These are phyloP conservation scores for Brachionus rubens DNA, from an alignment of 1,140 invertebrate species.

Conservation along the genomic window DNA sequence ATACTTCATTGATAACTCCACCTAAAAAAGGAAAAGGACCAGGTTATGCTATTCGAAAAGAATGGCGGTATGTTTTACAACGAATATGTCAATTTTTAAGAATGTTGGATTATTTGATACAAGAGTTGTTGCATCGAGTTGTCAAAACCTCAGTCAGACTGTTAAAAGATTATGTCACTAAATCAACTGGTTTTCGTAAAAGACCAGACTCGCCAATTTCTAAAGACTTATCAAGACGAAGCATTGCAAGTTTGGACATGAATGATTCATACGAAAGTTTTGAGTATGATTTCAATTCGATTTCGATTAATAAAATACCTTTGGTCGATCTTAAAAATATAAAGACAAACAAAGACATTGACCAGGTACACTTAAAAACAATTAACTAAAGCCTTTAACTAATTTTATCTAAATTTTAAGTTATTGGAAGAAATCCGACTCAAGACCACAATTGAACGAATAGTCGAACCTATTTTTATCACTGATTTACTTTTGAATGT, in stretches of 20 bases:
- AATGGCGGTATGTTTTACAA: constrained; percentile 57
- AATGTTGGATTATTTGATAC: constrained; percentile 54
- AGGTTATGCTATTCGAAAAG: constrained; percentile 57
- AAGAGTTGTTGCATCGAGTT: constrained; percentile 56
- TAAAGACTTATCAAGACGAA: background rate
- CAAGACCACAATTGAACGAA: constrained; percentile 52
- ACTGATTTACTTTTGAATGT: constrained; percentile 54
- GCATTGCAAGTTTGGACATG: background rate
- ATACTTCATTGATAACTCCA: background rate
- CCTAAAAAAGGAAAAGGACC: constrained; percentile 51
- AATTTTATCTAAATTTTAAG: constrained; percentile 48
- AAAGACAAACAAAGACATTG: constrained; percentile 17
- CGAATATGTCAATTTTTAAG: constrained; percentile 55
- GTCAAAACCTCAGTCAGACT: constrained; percentile 53
- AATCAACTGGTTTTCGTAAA: constrained; percentile 51
- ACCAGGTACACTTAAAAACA: too few species aligned
- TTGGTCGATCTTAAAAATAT: background rate
- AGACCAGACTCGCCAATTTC: background rate
- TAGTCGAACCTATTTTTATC: constrained; percentile 53
- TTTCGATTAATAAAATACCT: background rate
- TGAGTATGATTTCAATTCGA: background rate
- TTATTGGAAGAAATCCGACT: constrained; percentile 54
- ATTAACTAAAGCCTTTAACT: too few species aligned
- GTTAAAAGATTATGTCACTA: constrained; percentile 54
- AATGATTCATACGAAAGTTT: constrained; percentile 18